Base-by-base conservation (phyloP, 2,113 vertebrate genomes). In the Thunnus thynnus region DNA sequence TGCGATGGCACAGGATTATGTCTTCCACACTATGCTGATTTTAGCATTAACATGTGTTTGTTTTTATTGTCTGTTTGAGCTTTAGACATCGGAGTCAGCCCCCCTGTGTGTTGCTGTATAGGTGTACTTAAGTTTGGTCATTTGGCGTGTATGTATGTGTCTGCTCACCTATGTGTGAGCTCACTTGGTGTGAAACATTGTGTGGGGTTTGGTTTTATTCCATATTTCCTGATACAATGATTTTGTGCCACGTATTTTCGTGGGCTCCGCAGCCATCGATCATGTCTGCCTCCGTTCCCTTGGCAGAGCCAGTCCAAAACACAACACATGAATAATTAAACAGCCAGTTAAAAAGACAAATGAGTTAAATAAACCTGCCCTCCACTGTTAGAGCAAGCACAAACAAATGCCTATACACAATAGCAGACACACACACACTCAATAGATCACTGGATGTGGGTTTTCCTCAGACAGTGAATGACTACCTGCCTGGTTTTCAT, bases 261-360 rank as follows among this genome's bases (percentile, higher is more conserved):
- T 69, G 18, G 22, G 18, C 54, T 60, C 66, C 41, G 27, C 57
- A 17, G 54, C 67, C 81, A 93, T 92, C 81, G 82, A 94, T 95
- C 86, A 86, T 68, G 74, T 82, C 79, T 71, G 69, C 78, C 81
- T 80, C 44, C 79, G 5, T 57, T 85, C 71, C 67, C 74, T 64
- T 11, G 44, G 88, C 65, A 65, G 85, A 78, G 81, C 84, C 13
- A 57, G 67, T 86, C 70, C 65, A 75, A 91, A 85, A 90, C 84
- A 81, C 88, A 88, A 52, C 17, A 27, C 88, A 88, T 94, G 86
- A 93, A 95, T 94, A 92, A 93, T 94, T 92, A 91, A 95, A 87
- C 11, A 86, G 68, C 65, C 88, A 87, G 88, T 93, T 91, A 93
- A 92, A 90, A 93, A 92, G 93, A 94, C 71, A 44, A 94, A 94